Conservation (phyloP, 2,797 vertebrate species). For the Mormyrus proboscirostris region DNA sequence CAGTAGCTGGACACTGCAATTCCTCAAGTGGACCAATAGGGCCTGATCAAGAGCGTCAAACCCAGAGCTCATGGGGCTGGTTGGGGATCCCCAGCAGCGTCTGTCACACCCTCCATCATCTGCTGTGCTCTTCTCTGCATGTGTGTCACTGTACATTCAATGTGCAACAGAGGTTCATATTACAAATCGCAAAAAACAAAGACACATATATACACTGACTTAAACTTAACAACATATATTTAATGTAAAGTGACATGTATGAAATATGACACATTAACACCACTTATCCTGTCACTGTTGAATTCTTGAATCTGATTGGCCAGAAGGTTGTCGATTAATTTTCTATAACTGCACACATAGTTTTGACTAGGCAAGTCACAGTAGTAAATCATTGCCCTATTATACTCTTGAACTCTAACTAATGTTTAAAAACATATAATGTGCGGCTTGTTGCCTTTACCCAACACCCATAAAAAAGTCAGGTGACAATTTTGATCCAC, state of each 20-base stretch:
- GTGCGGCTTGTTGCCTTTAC: not conserved
- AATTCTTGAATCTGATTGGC: not conserved
- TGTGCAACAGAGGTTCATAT: not conserved
- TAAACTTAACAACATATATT: not conserved
- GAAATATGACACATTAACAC: not conserved
- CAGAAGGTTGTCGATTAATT: not conserved
- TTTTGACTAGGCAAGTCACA: not conserved
- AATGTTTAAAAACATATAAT: not conserved
- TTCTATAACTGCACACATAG: not conserved
- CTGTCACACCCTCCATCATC: conserved; percentile 44
- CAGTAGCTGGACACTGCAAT: conserved; percentile 80
- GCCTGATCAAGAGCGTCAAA: conserved; percentile 69
- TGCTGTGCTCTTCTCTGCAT: conserved; percentile 34
- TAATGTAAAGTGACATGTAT: not conserved
- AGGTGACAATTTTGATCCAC: not conserved
- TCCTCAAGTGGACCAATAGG: conserved; percentile 76
- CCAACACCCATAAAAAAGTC: not conserved
- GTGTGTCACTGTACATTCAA: conserved; percentile 40
- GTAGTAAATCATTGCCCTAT: not conserved
- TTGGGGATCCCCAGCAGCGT: conserved; percentile 52
- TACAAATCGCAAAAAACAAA: not conserved
- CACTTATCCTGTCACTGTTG: not conserved
- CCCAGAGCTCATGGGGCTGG: conserved; percentile 71
- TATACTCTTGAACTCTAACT: not conserved
- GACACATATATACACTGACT: not conserved